phyloP scores from a whole-genome alignment of 2,888 invertebrate genomes.

The Lepidocyrtoides sp. region DNA sequence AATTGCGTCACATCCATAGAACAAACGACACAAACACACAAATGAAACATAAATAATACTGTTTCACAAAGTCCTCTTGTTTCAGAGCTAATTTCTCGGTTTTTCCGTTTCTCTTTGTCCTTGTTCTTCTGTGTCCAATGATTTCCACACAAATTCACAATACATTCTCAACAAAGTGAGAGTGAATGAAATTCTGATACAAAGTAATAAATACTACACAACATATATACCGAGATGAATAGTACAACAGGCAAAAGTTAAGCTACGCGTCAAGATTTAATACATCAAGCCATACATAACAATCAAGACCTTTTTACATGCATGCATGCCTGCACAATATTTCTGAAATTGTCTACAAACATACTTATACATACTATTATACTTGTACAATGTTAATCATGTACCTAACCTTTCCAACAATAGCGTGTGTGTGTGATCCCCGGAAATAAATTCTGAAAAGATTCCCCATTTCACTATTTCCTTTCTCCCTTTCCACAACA shows the following conservation, averaged over 20 bases:
- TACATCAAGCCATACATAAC: background rate
- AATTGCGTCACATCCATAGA: slow-evolving; percentile 7
- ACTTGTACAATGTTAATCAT: background rate
- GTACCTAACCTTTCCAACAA: slow-evolving; percentile 55
- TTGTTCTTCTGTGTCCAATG: background rate
- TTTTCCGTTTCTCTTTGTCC: background rate
- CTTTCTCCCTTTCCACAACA: background rate
- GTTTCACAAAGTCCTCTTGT: background rate
- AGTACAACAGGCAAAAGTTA: slow-evolving; percentile 51
- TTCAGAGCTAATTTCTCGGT: background rate
- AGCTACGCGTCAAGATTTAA: slow-evolving; percentile 33
- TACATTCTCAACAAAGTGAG: background rate
- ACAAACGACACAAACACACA: background rate
- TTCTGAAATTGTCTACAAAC: background rate
- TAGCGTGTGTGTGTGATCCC: slow-evolving; percentile 32
- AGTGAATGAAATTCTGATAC: background rate
- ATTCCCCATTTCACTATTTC: slow-evolving; percentile 20
- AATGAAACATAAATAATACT: slow-evolving; percentile 19
- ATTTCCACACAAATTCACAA: slow-evolving; percentile 23
- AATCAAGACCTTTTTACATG: background rate
- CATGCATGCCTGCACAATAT: slow-evolving; percentile 22
- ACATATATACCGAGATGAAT: background rate
- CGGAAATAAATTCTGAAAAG: slow-evolving; percentile 64
- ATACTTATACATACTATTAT: background rate
- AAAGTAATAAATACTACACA: background rate